Evolutionary conservation across 2,888 invertebrate genomes (phyloP), one percentile per base, ranked within the genome.

Genomic region (Apocheima hispidaria): DNA sequence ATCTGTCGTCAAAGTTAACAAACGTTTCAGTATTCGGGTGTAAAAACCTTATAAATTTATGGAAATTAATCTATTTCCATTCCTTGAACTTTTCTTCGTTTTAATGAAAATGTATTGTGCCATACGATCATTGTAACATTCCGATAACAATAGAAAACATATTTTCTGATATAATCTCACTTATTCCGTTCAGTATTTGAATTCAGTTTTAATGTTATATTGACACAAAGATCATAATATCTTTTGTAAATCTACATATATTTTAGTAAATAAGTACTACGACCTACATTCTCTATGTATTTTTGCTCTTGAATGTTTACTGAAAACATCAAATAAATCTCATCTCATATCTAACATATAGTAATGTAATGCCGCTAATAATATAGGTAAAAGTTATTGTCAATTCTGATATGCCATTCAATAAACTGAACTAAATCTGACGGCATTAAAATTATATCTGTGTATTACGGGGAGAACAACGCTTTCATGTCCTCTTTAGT

Each of bases 81-180:
- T 30, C 12, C 10, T 10, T 30, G 1, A 30, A 30, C 10, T 30
- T 9, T 30, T 30, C 1, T 12, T 10, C 9, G 12, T 1, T 30
- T n/a, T 12, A 38, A 16, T 38, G 16, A 7, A 38, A 38, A 18
- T 38, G 16, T 41, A 21, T 21, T 41, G 41, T 41, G 41, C 41
- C 41, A 41, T 41, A 41, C 21, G 6, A 41, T 6, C 20, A 41
- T n/a, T 41, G 6, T 41, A 41, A 41, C 41, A 41, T 41, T 41
- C 41, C 41, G 21, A 21, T 33, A 10, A 10, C 10, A 12, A 4
- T 18, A 9, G 7, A 33, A 5, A 33, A 33, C n/a, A 33, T 4
- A 33, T 33, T n/a, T 4, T n/a, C 12, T 33, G 4, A 33, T n/a
- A 33, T 33, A 33, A 33, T n/a, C 10, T 33, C 33, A 30, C 30